Percentiles rank a stretch among this genome's conserved stretches.
Conservation (phyloP, 2,113 vertebrate genomes). For the Datnioides undecimradiatus region DNA sequence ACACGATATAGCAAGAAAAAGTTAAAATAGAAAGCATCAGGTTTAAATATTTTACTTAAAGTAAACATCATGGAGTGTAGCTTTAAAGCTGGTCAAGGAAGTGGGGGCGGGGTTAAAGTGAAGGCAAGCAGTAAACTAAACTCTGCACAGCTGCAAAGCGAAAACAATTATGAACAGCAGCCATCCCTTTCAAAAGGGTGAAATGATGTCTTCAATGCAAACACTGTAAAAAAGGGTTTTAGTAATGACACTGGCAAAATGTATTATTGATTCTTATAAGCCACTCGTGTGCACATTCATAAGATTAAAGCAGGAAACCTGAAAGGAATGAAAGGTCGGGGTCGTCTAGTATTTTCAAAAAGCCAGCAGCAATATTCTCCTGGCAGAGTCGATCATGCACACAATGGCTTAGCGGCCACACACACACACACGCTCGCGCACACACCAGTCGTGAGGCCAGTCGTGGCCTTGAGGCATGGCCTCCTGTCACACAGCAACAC, state of each 20-base stretch:
- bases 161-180: too few species aligned
- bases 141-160: too few species aligned
- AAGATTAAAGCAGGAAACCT: background rate
- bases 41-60: too few species aligned
- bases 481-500: conserved; percentile 28
- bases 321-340: background rate
- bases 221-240: too few species aligned
- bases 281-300: background rate
- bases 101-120: too few species aligned
- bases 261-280: background rate
- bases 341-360: background rate
- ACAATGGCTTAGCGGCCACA: conserved; percentile 7
- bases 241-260: too few species aligned
- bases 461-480: conserved; percentile 52
- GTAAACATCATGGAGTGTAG: too few species aligned
- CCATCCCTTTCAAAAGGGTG: too few species aligned
- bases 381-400: background rate
- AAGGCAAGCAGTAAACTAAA: too few species aligned
- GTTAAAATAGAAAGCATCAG: too few species aligned
- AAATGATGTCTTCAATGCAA: too few species aligned
- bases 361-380: background rate
- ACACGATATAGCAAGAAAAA: background rate
- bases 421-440: conserved; percentile 20
- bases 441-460: conserved; percentile 3
- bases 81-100: too few species aligned